phyloP scores from a whole-genome alignment of 2,113 vertebrate genomes.

The Rhinolophus sinicus region DNA sequence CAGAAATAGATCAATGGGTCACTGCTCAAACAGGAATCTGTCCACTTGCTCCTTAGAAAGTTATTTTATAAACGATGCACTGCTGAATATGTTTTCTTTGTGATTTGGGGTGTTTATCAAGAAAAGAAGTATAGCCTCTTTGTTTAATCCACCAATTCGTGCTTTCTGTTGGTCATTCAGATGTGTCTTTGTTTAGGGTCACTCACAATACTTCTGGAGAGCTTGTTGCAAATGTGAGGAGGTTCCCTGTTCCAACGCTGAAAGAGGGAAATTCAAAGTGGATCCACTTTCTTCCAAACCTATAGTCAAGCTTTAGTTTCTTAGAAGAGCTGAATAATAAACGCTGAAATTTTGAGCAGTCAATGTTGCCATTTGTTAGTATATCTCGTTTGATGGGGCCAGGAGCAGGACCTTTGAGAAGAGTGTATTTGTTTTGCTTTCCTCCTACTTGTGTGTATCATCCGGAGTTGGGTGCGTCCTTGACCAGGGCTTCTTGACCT shows the following conservation, averaged over 20 bases:
- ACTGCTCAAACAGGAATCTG: background rate
- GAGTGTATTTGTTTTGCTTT: background rate
- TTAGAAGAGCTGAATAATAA: background rate
- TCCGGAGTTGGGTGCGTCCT: background rate
- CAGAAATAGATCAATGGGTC: background rate
- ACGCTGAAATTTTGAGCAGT: background rate
- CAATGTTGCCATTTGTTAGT: too few relatives aligned
- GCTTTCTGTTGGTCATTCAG: background rate
- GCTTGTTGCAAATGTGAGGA: background rate
- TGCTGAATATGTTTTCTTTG: background rate
- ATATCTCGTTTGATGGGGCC: background rate
- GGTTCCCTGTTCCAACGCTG: background rate
- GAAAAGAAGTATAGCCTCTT: background rate
- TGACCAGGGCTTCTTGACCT: background rate
- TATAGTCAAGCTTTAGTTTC: background rate
- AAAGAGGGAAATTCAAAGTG: background rate
- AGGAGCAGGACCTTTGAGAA: background rate
- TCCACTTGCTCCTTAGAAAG: background rate
- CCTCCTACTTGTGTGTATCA: background rate
- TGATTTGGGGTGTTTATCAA: background rate
- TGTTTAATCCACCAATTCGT: background rate
- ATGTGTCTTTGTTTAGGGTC: background rate
- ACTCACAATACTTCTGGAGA: background rate
- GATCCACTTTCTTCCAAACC: background rate
- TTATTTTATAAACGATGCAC: background rate